Percentiles rank a stretch among this genome's conserved stretches.
Conservation (phyloP, 2,888 invertebrate genomes). For the Drosophila recens region DNA sequence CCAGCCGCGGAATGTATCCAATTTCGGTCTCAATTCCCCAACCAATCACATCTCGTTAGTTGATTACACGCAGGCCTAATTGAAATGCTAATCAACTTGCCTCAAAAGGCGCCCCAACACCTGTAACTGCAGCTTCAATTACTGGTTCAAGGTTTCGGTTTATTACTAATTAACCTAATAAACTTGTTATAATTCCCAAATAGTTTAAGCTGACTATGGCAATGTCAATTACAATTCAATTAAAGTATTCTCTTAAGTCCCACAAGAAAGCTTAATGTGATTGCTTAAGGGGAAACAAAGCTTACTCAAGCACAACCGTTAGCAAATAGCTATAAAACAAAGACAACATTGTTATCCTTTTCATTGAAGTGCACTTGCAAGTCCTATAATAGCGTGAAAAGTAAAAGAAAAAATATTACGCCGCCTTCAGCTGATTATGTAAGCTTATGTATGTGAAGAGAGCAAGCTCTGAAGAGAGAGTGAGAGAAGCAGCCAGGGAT, state of each 20-base stretch:
- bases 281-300: constrained; percentile 18
- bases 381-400: constrained; percentile 41
- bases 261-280: constrained; percentile 18
- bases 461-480: constrained; percentile 13
- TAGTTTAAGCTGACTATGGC: constrained; percentile 2
- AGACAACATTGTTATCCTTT: constrained; percentile 64
- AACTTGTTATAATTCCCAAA: constrained; percentile 1
- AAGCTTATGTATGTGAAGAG: constrained; percentile 67
- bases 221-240: constrained; percentile 12
- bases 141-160: constrained; percentile 1
- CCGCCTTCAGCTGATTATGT: constrained; percentile 62
- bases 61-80: constrained; percentile 36
- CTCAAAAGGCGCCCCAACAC: constrained; percentile 11
- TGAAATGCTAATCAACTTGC: constrained; percentile 42
- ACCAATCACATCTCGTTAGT: constrained; percentile 55
- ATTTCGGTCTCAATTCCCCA: constrained; percentile 53
- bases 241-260: neutral
- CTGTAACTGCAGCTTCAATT: constrained; percentile 6
- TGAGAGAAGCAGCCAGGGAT: constrained; percentile 20
- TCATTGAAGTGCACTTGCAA: constrained; percentile 62
- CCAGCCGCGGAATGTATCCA: constrained; percentile 45
- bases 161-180: constrained; percentile 3
- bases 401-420: constrained; percentile 27
- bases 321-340: constrained; percentile 52
- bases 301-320: constrained; percentile 5